Conservation (phyloP, 2,797 vertebrate species). For the Chromobotia macracanthus region DNA sequence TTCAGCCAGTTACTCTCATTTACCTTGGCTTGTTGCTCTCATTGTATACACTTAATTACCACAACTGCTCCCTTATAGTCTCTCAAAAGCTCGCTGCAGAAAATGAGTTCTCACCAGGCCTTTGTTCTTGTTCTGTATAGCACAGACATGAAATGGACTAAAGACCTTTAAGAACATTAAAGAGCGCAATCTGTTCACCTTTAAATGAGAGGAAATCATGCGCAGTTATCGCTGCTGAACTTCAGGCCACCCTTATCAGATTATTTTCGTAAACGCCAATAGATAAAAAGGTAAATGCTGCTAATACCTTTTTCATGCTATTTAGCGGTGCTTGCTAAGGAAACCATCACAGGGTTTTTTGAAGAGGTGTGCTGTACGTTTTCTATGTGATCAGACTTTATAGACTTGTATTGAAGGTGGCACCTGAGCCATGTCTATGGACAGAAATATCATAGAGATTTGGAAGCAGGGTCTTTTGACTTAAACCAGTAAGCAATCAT, state of each 20-base stretch:
- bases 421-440: too few relatives aligned
- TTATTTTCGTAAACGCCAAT: background rate
- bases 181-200: background rate
- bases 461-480: too few relatives aligned
- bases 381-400: too few relatives aligned
- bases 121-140: constrained; percentile 46
- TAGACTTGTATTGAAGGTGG: too few relatives aligned
- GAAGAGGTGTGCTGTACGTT: background rate
- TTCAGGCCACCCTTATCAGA: background rate
- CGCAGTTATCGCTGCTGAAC: background rate
- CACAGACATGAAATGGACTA: constrained; percentile 16
- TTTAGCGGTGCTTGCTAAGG: background rate
- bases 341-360: background rate
- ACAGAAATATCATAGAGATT: too few relatives aligned
- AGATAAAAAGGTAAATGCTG: background rate
- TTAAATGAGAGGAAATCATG: constrained; percentile 25
- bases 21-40: constrained; percentile 49
- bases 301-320: background rate
- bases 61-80: constrained; percentile 41
- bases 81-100: constrained; percentile 23
- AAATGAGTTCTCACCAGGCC: constrained; percentile 23
- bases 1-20: constrained; percentile 41
- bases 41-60: constrained; percentile 48
- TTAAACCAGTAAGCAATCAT: too few relatives aligned
- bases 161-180: constrained; percentile 34